phyloP scores from a whole-genome alignment of 2,888 invertebrate genomes.

The Trachelus stipa region DNA sequence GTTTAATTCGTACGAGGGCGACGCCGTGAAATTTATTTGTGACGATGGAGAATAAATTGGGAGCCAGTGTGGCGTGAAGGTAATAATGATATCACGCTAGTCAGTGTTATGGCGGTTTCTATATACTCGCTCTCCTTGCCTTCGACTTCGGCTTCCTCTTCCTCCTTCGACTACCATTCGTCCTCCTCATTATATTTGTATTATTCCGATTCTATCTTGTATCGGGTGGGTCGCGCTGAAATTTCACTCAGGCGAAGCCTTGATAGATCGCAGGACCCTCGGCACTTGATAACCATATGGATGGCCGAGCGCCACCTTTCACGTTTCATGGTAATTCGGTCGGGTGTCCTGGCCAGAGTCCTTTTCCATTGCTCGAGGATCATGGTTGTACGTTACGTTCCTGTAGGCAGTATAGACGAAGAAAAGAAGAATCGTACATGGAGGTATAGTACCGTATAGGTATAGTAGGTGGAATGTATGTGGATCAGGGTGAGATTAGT shows the following conservation, averaged over 20 bases:
- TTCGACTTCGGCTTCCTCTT: neutral
- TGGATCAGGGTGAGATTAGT: conserved; percentile 41
- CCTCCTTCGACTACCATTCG: neutral
- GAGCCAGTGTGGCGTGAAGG: conserved; percentile 46
- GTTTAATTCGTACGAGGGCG: conserved; percentile 18
- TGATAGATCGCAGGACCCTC: conserved; percentile 4
- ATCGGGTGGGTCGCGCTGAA: conserved; percentile 1
- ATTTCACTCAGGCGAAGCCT: conserved; percentile 4
- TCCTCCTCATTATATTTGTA: conserved; percentile 8
- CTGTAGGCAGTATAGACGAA: neutral
- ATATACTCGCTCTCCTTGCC: neutral
- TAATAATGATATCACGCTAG: conserved; percentile 40
- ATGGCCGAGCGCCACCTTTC: conserved; percentile 8
- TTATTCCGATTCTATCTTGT: conserved; percentile 12
- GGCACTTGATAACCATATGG: conserved; percentile 1
- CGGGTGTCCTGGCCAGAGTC: neutral
- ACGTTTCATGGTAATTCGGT: conserved; percentile 2
- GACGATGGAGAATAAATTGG: conserved; percentile 28
- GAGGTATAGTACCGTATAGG: neutral
- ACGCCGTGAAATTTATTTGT: conserved; percentile 40
- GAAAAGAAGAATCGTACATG: neutral
- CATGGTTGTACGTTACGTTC: neutral
- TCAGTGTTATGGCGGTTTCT: conserved; percentile 10
- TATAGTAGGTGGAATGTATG: neutral
- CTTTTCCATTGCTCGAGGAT: neutral